Conservation (phyloP, 2,888 invertebrate species). For the Leptogaster cylindrica region DNA sequence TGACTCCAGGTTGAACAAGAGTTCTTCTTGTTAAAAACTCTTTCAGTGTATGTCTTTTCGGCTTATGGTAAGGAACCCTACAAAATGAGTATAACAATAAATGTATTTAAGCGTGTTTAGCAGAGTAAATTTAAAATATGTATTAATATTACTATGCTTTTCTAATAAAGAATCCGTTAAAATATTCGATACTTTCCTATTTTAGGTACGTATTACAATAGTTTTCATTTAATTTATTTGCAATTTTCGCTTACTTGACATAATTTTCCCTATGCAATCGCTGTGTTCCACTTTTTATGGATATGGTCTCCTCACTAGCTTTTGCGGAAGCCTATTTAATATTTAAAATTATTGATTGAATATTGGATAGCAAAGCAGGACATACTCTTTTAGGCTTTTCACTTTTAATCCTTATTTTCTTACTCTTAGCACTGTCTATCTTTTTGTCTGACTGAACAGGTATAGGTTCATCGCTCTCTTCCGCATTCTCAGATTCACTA, state of each 20-base stretch:
- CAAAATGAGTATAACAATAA: no score
- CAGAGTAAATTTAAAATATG: no score
- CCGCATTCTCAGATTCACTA: constrained; percentile 44
- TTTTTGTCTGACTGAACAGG: background rate
- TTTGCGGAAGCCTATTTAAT: constrained; percentile 68
- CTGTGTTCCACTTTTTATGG: constrained; percentile 85
- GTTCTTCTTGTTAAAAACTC: constrained; percentile 71
- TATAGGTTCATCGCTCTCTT: constrained; percentile 20
- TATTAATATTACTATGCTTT: no score
- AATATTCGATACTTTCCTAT: no score
- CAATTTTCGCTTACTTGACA: constrained; percentile 62
- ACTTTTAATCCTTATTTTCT: no score
- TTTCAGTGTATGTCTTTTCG: constrained; percentile 77
- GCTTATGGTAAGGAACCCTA: constrained; percentile 84
- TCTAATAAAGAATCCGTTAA: no score
- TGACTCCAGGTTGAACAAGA: constrained; percentile 51
- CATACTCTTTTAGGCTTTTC: constrained; percentile 9
- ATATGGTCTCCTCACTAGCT: constrained; percentile 72
- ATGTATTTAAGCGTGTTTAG: no score
- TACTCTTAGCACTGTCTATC: background rate
- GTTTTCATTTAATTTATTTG: no score
- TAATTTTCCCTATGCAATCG: constrained; percentile 77
- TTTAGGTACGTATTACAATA: no score
- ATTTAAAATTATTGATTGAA: background rate
- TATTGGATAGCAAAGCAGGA: background rate